Conservation (phyloP, 2,888 invertebrate species). For the Dusona sp. region DNA sequence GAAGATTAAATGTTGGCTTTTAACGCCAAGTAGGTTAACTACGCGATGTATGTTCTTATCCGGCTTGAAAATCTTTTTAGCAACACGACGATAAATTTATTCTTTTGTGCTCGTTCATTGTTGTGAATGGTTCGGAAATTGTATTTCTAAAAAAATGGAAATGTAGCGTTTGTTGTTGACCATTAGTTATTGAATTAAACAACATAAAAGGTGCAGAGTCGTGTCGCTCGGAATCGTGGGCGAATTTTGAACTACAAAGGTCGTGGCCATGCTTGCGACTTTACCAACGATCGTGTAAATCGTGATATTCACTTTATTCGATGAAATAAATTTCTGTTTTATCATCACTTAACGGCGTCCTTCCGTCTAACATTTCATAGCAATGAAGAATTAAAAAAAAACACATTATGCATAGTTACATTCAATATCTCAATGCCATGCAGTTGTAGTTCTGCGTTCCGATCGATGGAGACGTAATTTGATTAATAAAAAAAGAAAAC, state of each 20-base stretch:
- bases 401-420: conserved; percentile 4
- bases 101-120: not conserved
- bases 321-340: conserved; percentile 11
- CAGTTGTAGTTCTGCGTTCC: conserved; percentile 1
- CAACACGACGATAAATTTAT: conserved; percentile 17
- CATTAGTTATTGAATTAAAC: not conserved
- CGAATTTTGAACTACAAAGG: not conserved
- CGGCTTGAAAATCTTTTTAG: conserved; percentile 20
- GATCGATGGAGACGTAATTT: conserved; percentile 31
- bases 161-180: not conserved
- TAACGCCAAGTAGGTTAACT: conserved; percentile 22
- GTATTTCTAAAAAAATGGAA: conserved; percentile 1
- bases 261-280: not conserved
- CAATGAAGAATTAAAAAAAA: not conserved
- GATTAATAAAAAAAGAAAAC: not conserved
- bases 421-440: conserved; percentile 11
- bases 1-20: conserved; percentile 45
- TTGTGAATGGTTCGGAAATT: not conserved
- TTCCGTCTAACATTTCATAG: conserved; percentile 38
- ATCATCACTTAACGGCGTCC: not conserved
- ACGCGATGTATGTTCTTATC: conserved; percentile 26
- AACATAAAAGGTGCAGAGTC: no score
- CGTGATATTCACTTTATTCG: not conserved
- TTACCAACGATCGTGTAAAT: not conserved
- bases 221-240: not conserved